phyloP scores from a whole-genome alignment of 2,113 vertebrate species.

The Charina bottae region DNA sequence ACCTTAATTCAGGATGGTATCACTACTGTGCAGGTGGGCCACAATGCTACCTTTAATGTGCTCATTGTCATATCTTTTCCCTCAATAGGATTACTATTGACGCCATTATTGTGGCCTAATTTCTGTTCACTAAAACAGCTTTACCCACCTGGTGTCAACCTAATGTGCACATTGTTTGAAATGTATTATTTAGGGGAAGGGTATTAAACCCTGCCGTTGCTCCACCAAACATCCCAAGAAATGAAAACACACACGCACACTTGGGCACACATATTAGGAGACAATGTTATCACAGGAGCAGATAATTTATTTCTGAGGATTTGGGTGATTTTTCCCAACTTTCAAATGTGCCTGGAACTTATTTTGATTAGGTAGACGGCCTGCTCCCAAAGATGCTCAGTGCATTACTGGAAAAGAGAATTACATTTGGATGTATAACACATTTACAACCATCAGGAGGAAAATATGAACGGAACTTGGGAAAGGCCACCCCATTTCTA shows the following conservation, averaged over 20 bases:
- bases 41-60: neutral
- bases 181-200: neutral
- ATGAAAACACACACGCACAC: neutral
- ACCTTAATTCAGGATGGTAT: neutral
- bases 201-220: neutral
- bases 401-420: neutral
- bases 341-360: neutral
- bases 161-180: neutral
- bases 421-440: neutral
- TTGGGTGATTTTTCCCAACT: neutral
- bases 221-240: neutral
- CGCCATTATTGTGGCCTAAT: neutral
- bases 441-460: neutral
- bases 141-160: neutral
- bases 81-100: neutral
- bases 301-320: neutral
- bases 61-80: neutral
- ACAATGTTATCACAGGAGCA: neutral
- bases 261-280: too few relatives aligned
- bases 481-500: neutral
- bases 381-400: neutral
- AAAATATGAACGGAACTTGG: neutral
- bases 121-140: neutral
- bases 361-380: neutral
- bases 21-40: neutral